phyloP scores from a whole-genome alignment of 2,113 vertebrate genomes.

The Poeciliopsis retropinna region DNA sequence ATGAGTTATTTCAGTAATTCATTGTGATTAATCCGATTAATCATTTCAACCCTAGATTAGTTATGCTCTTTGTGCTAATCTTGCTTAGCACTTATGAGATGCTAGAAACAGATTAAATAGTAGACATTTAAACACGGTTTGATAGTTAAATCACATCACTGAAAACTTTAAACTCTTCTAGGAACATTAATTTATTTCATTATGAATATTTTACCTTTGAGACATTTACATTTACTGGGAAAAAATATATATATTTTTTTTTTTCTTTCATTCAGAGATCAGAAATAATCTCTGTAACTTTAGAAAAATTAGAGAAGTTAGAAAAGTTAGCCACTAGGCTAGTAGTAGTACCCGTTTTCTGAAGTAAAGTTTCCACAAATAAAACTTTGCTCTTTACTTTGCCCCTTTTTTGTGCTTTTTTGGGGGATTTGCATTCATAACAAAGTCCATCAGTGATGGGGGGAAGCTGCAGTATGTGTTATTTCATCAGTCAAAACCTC shows the following conservation, averaged over 20 bases:
- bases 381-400: not conserved
- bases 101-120: not conserved
- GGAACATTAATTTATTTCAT: not conserved
- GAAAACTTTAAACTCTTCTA: not conserved
- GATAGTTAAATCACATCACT: not conserved
- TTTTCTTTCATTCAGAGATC: not conserved
- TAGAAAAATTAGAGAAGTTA: no score
- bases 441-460: not conserved
- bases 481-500: not conserved
- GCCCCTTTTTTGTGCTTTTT: not conserved
- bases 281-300: not conserved
- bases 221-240: not conserved
- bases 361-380: not conserved
- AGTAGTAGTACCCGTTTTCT: not conserved
- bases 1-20: no score
- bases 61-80: not conserved
- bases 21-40: no score
- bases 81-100: not conserved
- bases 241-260: no score
- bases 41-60: not conserved
- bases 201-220: not conserved
- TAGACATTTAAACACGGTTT: no score
- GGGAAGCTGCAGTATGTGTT: not conserved
- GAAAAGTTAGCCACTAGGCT: not conserved
- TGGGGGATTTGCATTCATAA: not conserved